Percentiles rank a stretch among this genome's conserved stretches.
These are phyloP conservation scores for Arctopsyche grandis DNA, from an alignment of 1,140 invertebrate genomes.

Conservation along the genomic window DNA sequence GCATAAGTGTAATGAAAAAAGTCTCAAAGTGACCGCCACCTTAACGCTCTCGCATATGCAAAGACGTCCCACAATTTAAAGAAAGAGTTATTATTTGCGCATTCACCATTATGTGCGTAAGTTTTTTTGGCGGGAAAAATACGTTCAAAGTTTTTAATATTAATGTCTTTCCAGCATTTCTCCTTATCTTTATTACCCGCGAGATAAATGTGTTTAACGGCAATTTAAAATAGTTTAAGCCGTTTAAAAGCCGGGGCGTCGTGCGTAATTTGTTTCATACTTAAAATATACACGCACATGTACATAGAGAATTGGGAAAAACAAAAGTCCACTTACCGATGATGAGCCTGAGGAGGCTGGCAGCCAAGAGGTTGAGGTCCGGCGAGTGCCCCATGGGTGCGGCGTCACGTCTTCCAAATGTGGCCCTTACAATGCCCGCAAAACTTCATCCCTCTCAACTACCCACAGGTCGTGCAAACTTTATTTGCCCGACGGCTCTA, in stretches of 20 bases:
- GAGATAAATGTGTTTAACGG: conserved; percentile 12
- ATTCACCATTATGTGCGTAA: no score
- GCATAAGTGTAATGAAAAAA: no score
- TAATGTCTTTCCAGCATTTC: background rate
- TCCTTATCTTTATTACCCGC: background rate
- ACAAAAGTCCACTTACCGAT: conserved; percentile 65
- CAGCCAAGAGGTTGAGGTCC: conserved; percentile 64
- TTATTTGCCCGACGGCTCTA: conserved; percentile 24
- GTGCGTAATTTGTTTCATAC: background rate
- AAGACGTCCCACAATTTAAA: no score
- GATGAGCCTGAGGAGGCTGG: conserved; percentile 65
- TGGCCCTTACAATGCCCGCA: background rate
- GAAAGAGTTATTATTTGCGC: no score
- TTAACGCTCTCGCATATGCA: no score
- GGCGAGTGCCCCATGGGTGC: conserved; percentile 65
- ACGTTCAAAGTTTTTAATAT: conserved; percentile 20
- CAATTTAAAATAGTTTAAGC: background rate
- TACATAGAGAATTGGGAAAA: no score
- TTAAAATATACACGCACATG: background rate
- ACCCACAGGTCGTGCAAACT: conserved; percentile 15
- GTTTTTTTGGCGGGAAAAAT: no score
- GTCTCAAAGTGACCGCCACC: no score
- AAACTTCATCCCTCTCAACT: conserved; percentile 29
- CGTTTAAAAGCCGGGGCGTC: no score
- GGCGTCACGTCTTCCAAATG: conserved; percentile 35